Percentiles rank a stretch among this genome's conserved stretches.
Evolutionary conservation across 2,888 invertebrate genomes (phyloP).

Genomic region (Phasia obesa): DNA sequence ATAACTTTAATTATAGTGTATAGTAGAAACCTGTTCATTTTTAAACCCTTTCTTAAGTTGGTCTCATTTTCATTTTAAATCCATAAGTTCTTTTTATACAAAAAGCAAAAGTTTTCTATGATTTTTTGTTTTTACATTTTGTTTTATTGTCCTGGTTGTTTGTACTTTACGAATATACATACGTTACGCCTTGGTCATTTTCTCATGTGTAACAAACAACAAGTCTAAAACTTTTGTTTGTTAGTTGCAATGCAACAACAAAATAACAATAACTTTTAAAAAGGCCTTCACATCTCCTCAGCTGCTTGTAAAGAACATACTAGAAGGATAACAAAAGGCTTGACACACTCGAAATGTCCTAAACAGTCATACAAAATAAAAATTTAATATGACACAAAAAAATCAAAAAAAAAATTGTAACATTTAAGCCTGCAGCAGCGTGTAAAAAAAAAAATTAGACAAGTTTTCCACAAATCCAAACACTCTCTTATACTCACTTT

Average conservation of each 20-base stretch:
- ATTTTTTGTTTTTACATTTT: constrained; percentile 18
- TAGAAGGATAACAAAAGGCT: constrained; percentile 65
- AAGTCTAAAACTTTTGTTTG: constrained; percentile 68
- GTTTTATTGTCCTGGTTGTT: constrained; percentile 27
- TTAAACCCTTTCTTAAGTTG: too few relatives aligned
- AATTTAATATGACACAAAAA: not conserved
- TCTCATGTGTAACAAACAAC: constrained; percentile 67
- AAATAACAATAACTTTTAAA: constrained; percentile 58
- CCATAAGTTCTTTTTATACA: not conserved
- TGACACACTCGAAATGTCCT: constrained; percentile 69
- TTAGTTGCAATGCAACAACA: constrained; percentile 58
- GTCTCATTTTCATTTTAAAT: not conserved
- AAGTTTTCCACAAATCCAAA: constrained; percentile 19
- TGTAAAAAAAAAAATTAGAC: constrained; percentile 22
- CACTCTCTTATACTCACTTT: not conserved
- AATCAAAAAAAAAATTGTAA: constrained; percentile 11
- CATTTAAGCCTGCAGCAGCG: constrained; percentile 61
- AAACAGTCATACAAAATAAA: constrained; percentile 52
- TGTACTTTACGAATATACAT: constrained; percentile 8
- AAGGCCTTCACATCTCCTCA: constrained; percentile 25
- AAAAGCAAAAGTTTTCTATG: constrained; percentile 37
- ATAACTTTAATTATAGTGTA: too few relatives aligned
- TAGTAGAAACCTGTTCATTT: too few relatives aligned
- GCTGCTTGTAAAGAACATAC: constrained; percentile 9
- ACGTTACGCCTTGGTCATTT: constrained; percentile 69